A percentile compares a stretch with the other conserved stretches of the same genome.
phyloP scores from a whole-genome alignment of 1,140 invertebrate genomes.

The Leguminivora glycinivorella region DNA sequence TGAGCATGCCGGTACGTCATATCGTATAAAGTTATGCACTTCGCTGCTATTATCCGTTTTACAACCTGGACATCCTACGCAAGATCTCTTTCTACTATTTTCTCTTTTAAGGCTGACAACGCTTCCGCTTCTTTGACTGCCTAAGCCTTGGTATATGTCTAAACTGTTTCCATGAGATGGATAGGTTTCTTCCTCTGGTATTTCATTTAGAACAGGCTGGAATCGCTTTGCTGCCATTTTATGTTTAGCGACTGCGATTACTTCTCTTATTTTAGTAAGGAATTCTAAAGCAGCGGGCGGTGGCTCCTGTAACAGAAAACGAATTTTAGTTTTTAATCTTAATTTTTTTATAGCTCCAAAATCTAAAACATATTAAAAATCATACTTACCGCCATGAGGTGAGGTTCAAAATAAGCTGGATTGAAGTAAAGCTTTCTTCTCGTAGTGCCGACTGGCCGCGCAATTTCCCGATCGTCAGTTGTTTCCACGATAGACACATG shows the following conservation, averaged over 20 bases:
- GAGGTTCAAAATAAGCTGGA: slow-evolving; percentile 92
- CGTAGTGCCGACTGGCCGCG: slow-evolving; percentile 82
- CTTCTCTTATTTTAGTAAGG: slow-evolving; percentile 91
- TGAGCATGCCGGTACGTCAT: slow-evolving; percentile 72
- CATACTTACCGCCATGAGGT: slow-evolving; percentile 86
- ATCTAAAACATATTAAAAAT: slow-evolving; percentile 8
- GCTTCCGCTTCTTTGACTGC: slow-evolving; percentile 78
- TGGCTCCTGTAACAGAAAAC: slow-evolving; percentile 83
- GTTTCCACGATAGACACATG: slow-evolving; percentile 92
- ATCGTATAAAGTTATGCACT: slow-evolving; percentile 65
- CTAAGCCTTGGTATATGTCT: slow-evolving; percentile 68
- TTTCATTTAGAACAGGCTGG: slow-evolving; percentile 87
- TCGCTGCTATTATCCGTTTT: slow-evolving; percentile 65
- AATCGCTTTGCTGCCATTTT: slow-evolving; percentile 91
- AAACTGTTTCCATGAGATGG: slow-evolving; percentile 70
- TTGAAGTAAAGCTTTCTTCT: slow-evolving; percentile 92
- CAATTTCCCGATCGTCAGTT: slow-evolving; percentile 83
- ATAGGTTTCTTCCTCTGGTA: slow-evolving; percentile 87
- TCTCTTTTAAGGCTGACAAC: slow-evolving; percentile 80
- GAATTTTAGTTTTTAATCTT: slow-evolving; percentile 10
- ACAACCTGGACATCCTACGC: slow-evolving; percentile 84
- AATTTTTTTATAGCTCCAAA: neutral
- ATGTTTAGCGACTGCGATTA: slow-evolving; percentile 91
- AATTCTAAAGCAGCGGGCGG: slow-evolving; percentile 93
- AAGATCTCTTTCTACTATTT: slow-evolving; percentile 79